Evolutionary conservation across 37 sponge, comb jelly and placozoan genomes (phyloP), one percentile per base, ranked within the genome.

Genomic region (Haliclona indistincta): DNA sequence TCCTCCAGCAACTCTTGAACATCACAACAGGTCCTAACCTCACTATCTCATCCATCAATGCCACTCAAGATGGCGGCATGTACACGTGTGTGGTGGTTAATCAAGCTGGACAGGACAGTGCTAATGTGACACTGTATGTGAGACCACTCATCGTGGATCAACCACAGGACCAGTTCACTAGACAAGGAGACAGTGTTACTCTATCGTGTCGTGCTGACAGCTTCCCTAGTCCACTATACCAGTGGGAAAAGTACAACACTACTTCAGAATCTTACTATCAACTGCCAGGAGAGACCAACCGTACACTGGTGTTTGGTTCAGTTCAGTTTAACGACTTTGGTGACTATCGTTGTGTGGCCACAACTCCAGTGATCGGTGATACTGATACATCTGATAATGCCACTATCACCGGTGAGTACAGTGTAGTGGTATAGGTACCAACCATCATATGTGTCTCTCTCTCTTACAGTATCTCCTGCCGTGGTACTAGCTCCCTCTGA

Each of bases 381-480:
- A 58, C 60, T 58, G 60, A 6, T n/a, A 58, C 60, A 6, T 58
- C 60, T n/a, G 28, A 58, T 58, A n/a, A 8, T 25, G 60, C 28
- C 6, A 58, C n/a, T 25, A 26, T 58, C n/a, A 58, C 60, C n/a
- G 60, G 60, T 58, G 25, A 58, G 60, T 8, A 22, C 15, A 20
- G 63, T 28, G 25, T 25, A 25, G 8, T 60, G 8, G n/a, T 60
- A 8, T n/a, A n/a, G n/a, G n/a, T n/a, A n/a, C n/a, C n/a, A n/a
- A n/a, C n/a, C n/a, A n/a, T n/a, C n/a, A n/a, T n/a, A n/a, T n/a
- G n/a, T n/a, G n/a, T n/a, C n/a, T n/a, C 28, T n/a, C 22, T 17
- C n/a, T 75, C 30, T 6, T 64, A 40, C 33, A 75, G 76, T 75
- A 34, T 75, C 76, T 56, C 76, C 76, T 43, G 23, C 40, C 63